Evolutionary conservation across 2,888 invertebrate species (phyloP).

Genomic region (Acholoe squamosa): DNA sequence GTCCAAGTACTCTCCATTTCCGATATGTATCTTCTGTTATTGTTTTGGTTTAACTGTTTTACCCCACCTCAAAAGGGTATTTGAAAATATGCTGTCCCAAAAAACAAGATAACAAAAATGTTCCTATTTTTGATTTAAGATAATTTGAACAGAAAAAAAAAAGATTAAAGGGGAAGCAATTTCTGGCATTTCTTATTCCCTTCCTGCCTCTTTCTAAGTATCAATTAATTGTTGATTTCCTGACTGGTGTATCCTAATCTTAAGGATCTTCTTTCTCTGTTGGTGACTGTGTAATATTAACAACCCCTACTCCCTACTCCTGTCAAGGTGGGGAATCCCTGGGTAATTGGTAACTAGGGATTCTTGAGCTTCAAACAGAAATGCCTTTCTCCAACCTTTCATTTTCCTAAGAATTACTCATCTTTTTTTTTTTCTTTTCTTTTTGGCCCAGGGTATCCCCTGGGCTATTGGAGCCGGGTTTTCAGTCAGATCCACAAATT

Average conservation of each 20-base stretch:
- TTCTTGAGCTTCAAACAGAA: not conserved
- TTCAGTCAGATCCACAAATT: no score
- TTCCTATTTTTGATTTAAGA: not conserved
- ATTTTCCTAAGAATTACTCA: not conserved
- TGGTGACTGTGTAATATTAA: not conserved
- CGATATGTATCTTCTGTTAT: not conserved
- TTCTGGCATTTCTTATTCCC: no score
- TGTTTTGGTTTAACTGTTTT: not conserved
- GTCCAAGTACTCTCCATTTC: conserved; percentile 41
- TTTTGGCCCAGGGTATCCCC: no score
- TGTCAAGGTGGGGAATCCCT: no score
- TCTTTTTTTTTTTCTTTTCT: no score
- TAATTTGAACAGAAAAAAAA: not conserved
- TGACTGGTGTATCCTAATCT: conserved; percentile 9
- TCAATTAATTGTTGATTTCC: not conserved
- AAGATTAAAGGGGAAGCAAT: no score
- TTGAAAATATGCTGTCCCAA: not conserved
- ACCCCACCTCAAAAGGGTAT: not conserved
- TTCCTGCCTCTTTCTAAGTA: not conserved
- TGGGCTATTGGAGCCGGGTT: no score
- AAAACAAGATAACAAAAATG: not conserved
- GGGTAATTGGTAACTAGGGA: no score
- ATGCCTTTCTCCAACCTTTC: conserved; percentile 17
- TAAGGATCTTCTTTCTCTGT: not conserved
- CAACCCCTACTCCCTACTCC: not conserved